These are phyloP conservation scores for Limnephilus auricula DNA, from an alignment of 2,888 invertebrate species.

Conservation along the genomic window DNA sequence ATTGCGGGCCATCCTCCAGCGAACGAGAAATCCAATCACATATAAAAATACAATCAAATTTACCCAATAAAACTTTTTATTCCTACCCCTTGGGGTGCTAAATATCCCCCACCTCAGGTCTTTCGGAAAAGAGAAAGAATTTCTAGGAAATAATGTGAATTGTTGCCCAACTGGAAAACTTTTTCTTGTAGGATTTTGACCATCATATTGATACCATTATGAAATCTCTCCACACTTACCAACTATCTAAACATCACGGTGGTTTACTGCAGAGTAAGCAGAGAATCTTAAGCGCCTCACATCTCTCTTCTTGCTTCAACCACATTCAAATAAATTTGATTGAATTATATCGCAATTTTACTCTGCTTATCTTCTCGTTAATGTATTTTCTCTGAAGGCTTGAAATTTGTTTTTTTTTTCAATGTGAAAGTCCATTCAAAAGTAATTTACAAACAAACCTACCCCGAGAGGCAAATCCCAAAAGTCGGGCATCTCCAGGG, in stretches of 20 bases:
- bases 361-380: neutral
- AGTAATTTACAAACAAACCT: neutral
- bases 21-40: slow-evolving; percentile 61
- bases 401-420: neutral
- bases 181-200: neutral
- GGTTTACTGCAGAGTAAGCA: neutral
- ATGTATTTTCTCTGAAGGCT: neutral
- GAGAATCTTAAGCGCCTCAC: neutral
- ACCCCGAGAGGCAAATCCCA: slow-evolving; percentile 26
- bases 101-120: slow-evolving; percentile 42
- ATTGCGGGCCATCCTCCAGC: slow-evolving; percentile 36
- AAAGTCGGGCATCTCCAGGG: slow-evolving; percentile 40
- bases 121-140: slow-evolving; percentile 23
- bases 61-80: slow-evolving; percentile 66
- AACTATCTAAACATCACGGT: neutral
- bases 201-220: neutral
- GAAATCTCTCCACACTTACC: neutral
- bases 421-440: neutral
- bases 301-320: neutral
- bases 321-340: neutral
- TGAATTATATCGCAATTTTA: neutral
- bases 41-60: slow-evolving; percentile 66
- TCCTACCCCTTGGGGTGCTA: slow-evolving; percentile 56
- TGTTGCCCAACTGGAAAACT: neutral
- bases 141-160: slow-evolving; percentile 19